phyloP scores from a whole-genome alignment of 2,797 vertebrate species.

The Chromobotia macracanthus region DNA sequence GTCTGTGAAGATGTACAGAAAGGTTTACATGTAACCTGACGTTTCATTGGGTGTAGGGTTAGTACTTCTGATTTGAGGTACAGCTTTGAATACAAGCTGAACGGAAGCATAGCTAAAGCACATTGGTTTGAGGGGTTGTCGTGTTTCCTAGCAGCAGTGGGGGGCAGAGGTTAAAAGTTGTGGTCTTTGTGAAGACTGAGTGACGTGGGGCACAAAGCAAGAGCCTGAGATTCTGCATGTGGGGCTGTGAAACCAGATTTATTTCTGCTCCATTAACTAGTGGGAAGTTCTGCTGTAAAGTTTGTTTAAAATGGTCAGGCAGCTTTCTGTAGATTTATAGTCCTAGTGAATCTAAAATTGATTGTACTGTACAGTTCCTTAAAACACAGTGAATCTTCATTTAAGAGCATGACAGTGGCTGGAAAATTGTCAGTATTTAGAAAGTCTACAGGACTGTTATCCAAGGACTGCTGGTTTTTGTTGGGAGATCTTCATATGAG shows the following conservation, averaged over 20 bases:
- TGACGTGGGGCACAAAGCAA: conserved; percentile 54
- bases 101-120: conserved; percentile 69
- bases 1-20: not conserved
- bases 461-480: not conserved
- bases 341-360: conserved; percentile 29
- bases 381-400: conserved; percentile 5
- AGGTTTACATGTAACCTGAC: conserved; percentile 40
- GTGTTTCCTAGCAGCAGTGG: conserved; percentile 72
- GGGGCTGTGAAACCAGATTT: not conserved
- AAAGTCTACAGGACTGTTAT: not conserved
- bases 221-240: conserved; percentile 30
- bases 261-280: not conserved
- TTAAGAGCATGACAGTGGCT: not conserved
- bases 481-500: not conserved
- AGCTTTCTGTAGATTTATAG: conserved; percentile 5
- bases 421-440: not conserved
- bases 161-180: conserved; percentile 72
- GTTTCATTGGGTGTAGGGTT: not conserved
- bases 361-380: conserved; percentile 33
- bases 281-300: conserved; percentile 13
- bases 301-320: not conserved
- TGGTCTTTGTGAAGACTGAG: conserved; percentile 66
- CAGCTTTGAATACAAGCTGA: conserved; percentile 53
- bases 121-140: conserved; percentile 69
- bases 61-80: conserved; percentile 55